Conservation (phyloP, 2,797 vertebrate species). For the Gephyroberyx darwinii region DNA sequence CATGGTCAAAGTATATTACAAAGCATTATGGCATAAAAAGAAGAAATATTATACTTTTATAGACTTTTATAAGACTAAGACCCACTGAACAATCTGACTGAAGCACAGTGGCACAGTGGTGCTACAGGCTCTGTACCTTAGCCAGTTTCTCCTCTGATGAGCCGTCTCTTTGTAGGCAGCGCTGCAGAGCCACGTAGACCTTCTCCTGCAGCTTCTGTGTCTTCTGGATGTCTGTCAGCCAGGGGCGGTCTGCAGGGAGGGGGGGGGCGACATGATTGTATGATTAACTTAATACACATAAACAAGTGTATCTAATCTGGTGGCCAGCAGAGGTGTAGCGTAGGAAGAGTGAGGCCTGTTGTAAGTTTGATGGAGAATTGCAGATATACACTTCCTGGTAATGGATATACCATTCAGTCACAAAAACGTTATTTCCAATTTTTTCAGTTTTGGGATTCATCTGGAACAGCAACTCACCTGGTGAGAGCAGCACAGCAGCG, state of each 20-base stretch:
- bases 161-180: conserved; percentile 86
- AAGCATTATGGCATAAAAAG: too few relatives aligned
- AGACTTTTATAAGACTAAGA: too few relatives aligned
- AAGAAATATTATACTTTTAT: too few relatives aligned
- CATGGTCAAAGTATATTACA: not conserved
- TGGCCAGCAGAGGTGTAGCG: not conserved
- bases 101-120: not conserved
- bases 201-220: conserved; percentile 92
- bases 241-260: conserved; percentile 83
- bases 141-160: conserved; percentile 87
- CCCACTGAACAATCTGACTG: too few relatives aligned
- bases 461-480: conserved; percentile 75
- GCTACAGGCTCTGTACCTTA: conserved; percentile 78
- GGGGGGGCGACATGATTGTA: not conserved
- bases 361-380: not conserved
- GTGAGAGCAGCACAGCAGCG: conserved; percentile 88
- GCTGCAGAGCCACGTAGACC: conserved; percentile 88
- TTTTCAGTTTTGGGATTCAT: not conserved
- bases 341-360: not conserved
- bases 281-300: not conserved
- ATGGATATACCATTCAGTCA: not conserved
- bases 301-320: not conserved
- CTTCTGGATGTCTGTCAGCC: conserved; percentile 89
- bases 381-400: not conserved
- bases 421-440: too few relatives aligned